Evolutionary conservation across 2,888 invertebrate genomes (phyloP), one percentile per base, ranked within the genome.

Genomic region (Spialia ferax): DNA sequence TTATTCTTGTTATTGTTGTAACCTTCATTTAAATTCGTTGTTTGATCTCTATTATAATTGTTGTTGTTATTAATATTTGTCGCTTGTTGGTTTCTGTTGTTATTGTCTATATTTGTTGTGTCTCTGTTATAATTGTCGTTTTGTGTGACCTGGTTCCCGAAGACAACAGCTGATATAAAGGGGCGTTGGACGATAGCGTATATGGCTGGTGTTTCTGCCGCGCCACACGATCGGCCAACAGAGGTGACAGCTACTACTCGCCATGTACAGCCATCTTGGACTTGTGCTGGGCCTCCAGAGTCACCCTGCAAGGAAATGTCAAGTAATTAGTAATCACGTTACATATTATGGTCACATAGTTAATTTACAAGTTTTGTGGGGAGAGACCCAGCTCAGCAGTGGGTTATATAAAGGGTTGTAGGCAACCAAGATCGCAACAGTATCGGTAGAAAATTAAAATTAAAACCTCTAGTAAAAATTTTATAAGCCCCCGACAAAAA

Each of bases 261-360:
- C 93, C 93, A 93, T 0, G 77, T 55, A 66, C 93, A 93, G 60
- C 88, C 91, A 63, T 91, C 91, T 76, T 86, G 87, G 0, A 90
- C 71, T 71, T 92, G 91, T 0, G 88, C 90, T 2, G 93, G 93
- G 0, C 93, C 93, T 0, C 93, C 93, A 0, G 92, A 92, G 64
- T 93, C 93, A 57, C 93, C 93, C 93, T 93, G 82, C 8, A 60
- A 32, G 3, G 13, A 20, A 20, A 4, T 26, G 26, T 4, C 26
- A n/a, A n/a, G n/a, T n/a, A n/a, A n/a, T n/a, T n/a, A n/a, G n/a
- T n/a, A n/a, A n/a, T n/a, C n/a, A n/a, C n/a, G n/a, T n/a, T n/a
- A n/a, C n/a, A n/a, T n/a, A n/a, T n/a, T n/a, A n/a, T n/a, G n/a
- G n/a, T n/a, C n/a, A n/a, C n/a, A n/a, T n/a, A n/a, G n/a, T n/a